Conservation (phyloP, 2,888 invertebrate species). For the Ferdinandea cuprea region DNA sequence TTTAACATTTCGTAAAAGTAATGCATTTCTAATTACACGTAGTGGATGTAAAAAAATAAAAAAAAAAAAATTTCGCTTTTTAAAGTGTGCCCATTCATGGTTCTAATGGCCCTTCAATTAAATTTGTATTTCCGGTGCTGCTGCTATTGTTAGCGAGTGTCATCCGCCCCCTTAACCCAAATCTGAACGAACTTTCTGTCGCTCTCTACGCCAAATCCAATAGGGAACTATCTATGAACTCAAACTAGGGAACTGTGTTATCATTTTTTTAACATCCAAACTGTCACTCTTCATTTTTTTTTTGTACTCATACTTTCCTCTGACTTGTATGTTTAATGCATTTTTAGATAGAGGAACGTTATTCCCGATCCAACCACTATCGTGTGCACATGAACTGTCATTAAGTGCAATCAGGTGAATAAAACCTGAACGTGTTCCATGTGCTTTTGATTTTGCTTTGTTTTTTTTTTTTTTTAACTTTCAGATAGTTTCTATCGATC, state of each 20-base stretch:
- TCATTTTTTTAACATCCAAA: constrained; percentile 12
- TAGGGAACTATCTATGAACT: neutral
- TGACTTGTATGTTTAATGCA: neutral
- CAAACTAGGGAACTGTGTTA: constrained; percentile 39
- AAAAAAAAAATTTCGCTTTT: constrained; percentile 19
- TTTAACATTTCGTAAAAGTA: neutral
- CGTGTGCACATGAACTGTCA: constrained; percentile 10
- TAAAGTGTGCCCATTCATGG: constrained; percentile 8
- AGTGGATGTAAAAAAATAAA: constrained; percentile 1
- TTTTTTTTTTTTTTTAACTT: too few relatives aligned
- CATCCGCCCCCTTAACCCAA: constrained; percentile 10
- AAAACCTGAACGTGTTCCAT: constrained; percentile 46
- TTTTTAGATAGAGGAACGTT: constrained; percentile 7
- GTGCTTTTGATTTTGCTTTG: too few relatives aligned
- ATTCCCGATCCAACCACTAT: neutral
- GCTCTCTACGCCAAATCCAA: constrained; percentile 12
- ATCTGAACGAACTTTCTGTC: constrained; percentile 27
- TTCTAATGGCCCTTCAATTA: constrained; percentile 61
- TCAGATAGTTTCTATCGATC: constrained; percentile 62
- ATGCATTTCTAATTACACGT: constrained; percentile 22
- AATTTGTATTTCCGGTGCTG: constrained; percentile 53
- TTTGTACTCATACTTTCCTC: constrained; percentile 40
- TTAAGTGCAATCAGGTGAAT: constrained; percentile 62
- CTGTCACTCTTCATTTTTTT: neutral
- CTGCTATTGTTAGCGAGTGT: neutral